Conservation (phyloP, 1,140 invertebrate species). For the Tetranychus cinnabarinus region DNA sequence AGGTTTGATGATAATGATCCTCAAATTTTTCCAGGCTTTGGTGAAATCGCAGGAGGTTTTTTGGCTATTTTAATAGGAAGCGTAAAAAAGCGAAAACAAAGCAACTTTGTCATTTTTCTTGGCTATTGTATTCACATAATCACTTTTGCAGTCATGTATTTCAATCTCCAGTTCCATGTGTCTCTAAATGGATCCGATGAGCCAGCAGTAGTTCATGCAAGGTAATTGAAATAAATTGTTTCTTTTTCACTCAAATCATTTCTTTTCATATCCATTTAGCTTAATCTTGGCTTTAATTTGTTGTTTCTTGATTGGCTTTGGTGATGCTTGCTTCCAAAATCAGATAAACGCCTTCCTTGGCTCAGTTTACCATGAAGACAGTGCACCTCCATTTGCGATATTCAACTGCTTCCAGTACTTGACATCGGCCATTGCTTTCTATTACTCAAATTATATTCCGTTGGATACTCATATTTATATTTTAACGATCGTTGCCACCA, state of each 20-base stretch:
- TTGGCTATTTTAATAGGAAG: constrained; percentile 35
- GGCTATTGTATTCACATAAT: constrained; percentile 55
- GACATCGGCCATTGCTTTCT: constrained; percentile 64
- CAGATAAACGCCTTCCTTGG: constrained; percentile 77
- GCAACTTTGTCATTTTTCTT: constrained; percentile 51
- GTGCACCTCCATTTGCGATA: constrained; percentile 73
- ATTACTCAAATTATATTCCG: constrained; percentile 35
- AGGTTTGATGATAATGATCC: neutral
- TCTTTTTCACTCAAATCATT: no score
- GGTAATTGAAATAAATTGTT: constrained; percentile 17
- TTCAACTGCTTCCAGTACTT: constrained; percentile 89
- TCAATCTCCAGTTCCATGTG: constrained; percentile 58
- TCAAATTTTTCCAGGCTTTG: neutral
- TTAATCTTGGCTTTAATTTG: constrained; percentile 51
- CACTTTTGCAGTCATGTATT: constrained; percentile 53
- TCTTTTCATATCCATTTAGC: constrained; percentile 29
- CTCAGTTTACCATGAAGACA: constrained; percentile 44
- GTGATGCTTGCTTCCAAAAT: constrained; percentile 86
- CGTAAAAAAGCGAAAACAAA: constrained; percentile 28
- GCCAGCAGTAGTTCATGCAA: constrained; percentile 30
- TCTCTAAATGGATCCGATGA: constrained; percentile 38
- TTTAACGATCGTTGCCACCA: neutral
- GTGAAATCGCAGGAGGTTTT: neutral
- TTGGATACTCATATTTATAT: neutral
- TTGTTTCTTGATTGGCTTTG: constrained; percentile 73